A percentile compares a stretch with the other conserved stretches of the same genome.
Evolutionary conservation across 2,797 vertebrate genomes (phyloP).

Genomic region (Anisognathus igniventris): DNA sequence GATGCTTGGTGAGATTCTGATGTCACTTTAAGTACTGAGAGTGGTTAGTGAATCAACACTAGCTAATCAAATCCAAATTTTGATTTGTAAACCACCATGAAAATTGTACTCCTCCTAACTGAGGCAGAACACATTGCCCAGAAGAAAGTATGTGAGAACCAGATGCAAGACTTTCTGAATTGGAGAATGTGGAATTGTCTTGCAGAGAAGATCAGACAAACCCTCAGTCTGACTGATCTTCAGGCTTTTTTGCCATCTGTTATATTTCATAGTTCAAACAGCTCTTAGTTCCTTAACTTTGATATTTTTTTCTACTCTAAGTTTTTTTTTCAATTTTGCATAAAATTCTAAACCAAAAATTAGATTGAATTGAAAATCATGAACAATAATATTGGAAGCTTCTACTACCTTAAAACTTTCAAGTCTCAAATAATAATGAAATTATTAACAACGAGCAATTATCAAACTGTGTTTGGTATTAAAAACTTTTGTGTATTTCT

Average conservation of each 20-base stretch:
- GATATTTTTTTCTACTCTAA: background rate
- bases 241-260: background rate
- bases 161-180: background rate
- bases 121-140: background rate
- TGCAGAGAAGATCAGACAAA: conserved; percentile 39
- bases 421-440: background rate
- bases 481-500: background rate
- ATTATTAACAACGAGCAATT: background rate
- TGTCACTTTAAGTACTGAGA: background rate
- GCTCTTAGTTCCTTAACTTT: background rate
- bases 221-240: conserved; percentile 2
- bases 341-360: background rate
- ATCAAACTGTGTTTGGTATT: background rate
- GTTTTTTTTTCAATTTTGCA: background rate
- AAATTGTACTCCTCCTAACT: background rate
- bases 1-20: background rate
- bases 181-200: conserved; percentile 19
- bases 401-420: background rate
- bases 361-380: background rate
- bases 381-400: background rate
- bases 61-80: conserved; percentile 45
- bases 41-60: conserved; percentile 35
- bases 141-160: conserved; percentile 27
- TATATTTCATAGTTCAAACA: background rate
- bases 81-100: background rate